Base-by-base conservation (phyloP, 1,140 invertebrate species). In the Agraylea sexmaculata region DNA sequence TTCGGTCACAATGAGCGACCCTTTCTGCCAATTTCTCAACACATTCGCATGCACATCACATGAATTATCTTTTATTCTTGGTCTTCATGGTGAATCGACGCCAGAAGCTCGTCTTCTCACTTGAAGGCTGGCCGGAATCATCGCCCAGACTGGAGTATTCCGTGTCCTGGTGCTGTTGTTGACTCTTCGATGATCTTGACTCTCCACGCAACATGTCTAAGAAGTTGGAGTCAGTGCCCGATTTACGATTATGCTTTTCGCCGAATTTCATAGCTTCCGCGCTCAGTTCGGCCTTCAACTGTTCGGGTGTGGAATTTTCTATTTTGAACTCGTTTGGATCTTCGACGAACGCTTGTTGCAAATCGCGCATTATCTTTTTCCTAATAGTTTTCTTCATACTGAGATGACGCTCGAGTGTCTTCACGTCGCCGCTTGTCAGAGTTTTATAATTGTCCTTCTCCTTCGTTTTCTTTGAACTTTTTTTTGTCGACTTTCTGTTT, bases 311-410 rank as follows among this genome's bases (percentile, higher is more conserved):
- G 43, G 74, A 75, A 43, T 76, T 75, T 47, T 78, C 75, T 35
- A 75, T 73, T 46, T 71, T 71, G 57, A 80, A 78, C 56, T 78
- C 77, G 49, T 78, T 77, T 25, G 78, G 78, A 53, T 80, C 77
- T 51, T 80, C 79, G 44, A 82, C 75, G 54, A 82, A 80, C 4
- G 79, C 78, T 52, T 80, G 75, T 52, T 80, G 76, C 30, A 87
- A 64, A 53, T 86, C 82, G 4, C 83, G 67, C 79, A 85, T 87
- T 50, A 87, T 85, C 61, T 86, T 85, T 59, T 85, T 87, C 28
- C 82, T 60, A 40, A 86, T 85, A 4, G 82, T 86, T 56, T 87
- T 87, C 64, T 87, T 87, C 83, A 87, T 87, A 45, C 82, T 85
- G 37, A 87, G 64, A 56, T 86, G 82, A 42, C 81, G 66, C 53